Evolutionary conservation across 2,797 vertebrate species (phyloP).

Genomic region (Tapera naevia): DNA sequence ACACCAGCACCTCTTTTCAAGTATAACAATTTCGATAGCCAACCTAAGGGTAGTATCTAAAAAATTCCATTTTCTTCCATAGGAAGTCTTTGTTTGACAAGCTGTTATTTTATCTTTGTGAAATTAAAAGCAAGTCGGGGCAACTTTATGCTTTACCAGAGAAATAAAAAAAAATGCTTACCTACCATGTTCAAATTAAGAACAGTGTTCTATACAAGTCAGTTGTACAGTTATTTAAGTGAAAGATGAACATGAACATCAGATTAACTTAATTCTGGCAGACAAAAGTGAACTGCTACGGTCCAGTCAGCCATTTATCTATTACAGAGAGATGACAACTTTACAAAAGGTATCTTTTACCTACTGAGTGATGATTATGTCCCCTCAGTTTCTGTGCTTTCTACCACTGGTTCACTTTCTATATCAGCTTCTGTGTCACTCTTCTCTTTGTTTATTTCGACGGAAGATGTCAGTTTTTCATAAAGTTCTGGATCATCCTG

Average conservation of each 20-base stretch:
- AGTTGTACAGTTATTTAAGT: slow-evolving; percentile 93
- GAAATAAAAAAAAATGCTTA: slow-evolving; percentile 84
- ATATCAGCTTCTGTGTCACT: slow-evolving; percentile 92
- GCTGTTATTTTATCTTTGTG: slow-evolving; percentile 80
- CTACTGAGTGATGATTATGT: slow-evolving; percentile 99
- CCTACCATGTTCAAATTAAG: slow-evolving; percentile 92
- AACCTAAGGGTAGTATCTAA: slow-evolving; percentile 87
- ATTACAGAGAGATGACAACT: slow-evolving; percentile 99
- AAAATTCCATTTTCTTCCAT: slow-evolving; percentile 94
- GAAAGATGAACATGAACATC: slow-evolving; percentile 91
- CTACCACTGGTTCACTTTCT: slow-evolving; percentile 98
- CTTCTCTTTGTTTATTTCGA: slow-evolving; percentile 91
- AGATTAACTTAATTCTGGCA: slow-evolving; percentile 90
- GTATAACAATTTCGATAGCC: slow-evolving; percentile 84
- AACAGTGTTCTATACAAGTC: slow-evolving; percentile 92
- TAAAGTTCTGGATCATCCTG: slow-evolving; percentile 80
- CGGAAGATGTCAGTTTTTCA: slow-evolving; percentile 81
- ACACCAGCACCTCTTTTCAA: slow-evolving; percentile 87
- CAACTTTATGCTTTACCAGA: slow-evolving; percentile 83
- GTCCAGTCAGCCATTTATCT: slow-evolving; percentile 95
- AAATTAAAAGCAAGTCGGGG: slow-evolving; percentile 84
- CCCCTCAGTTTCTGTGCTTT: slow-evolving; percentile 99
- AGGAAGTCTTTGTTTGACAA: slow-evolving; percentile 91
- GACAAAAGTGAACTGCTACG: slow-evolving; percentile 87
- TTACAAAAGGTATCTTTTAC: slow-evolving; percentile 99